Base-by-base conservation (phyloP, 2,888 invertebrate genomes). In the Campaea margaritaria region DNA sequence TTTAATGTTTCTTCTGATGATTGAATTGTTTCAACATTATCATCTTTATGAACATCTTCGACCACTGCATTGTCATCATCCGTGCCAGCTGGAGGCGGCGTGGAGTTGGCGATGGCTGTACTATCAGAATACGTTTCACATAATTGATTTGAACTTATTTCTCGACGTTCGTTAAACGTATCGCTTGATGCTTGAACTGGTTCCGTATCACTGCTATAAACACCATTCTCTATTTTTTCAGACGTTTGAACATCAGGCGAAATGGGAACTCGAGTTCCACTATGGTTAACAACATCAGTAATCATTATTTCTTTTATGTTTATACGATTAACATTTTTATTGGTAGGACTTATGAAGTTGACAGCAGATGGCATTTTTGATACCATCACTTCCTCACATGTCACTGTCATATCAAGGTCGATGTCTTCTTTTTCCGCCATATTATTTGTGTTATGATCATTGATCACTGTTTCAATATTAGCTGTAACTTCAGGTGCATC, bases 21-120 rank as follows among this genome's bases (percentile, higher is more conserved):
- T 3, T 31, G 31, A 7, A 31, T 1, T 1, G 1, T 1, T 7
- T 31, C 31, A 7, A 31, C 31, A 31, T 9, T 9, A 31, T 31
- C 4, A 10, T 9, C 31, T 31, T 31, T 10, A 31, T 31, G 1
- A 31, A 31, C 45, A 36, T 49, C 56, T 27, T 46, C 54, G 50
- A 60, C 48, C 36, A 62, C 61, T 58, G 69, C 66, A 42, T 68
- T 58, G 43, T 55, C 53, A 55, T 68, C 65, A 34, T 68, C 69
- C 5, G 67, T 41, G 27, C 63, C 10, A 2, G 12, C 36, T n/a
- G n/a, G n/a, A n/a, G n/a, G n/a, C n/a, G n/a, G n/a, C 36, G 5
- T 36, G 36, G n/a, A 12, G 2, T n/a, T 36, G 15, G 46, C 51
- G 12, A 13, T 38, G 67, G 5, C 54, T 38, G 13, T 45, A 47